Base-by-base conservation (phyloP, 2,113 vertebrate species). In the Malurus alboscapulatus region DNA sequence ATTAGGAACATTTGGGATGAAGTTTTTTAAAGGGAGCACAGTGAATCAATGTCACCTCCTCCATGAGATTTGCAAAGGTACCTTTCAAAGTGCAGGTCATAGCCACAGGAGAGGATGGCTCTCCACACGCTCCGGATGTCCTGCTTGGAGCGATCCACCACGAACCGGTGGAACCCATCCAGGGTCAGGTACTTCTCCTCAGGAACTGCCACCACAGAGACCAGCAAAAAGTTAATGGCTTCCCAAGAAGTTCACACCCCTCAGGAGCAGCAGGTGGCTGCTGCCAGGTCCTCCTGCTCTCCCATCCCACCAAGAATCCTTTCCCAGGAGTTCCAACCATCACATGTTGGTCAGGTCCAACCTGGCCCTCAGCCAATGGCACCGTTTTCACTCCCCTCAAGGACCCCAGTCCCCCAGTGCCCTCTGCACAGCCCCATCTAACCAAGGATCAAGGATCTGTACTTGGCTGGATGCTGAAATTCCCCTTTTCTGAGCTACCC, bases 71-170 rank as follows among this genome's bases (percentile, higher is more conserved):
- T 66, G n/a, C 25, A 21, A 6, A 45, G 42, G 21, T 62, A 99
- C 99, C 99, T 99, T 97, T 99, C 99, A 92, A 99, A 99, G 87
- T 99, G 99, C 25, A 99, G 98, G 84, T 99, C 99, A 8, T 99
- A 99, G 11, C 99, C 99, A 30, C 99, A 99, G 73, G 99, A 98
- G 88, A 99, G 93, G 87, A 99, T 98, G 10, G 99, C 99, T 92
- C 99, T 98, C 99, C 99, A 99, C 88, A 99, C 98, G 3, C 99
- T 99, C 2, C 99, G 99, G 95, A 99, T 99, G 94, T 99, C 99
- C 96, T 99, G 99, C 84, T 99, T 99, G 72, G 99, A 98, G 36
- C 99, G 98, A 84, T 99, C 99, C 48, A 99, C 97, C 16, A 99
- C 98, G 81, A 99, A 99, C 48, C 98, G 98, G 87, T 99, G 99